phyloP scores from a whole-genome alignment of 2,113 vertebrate species.

The Cygnus buccinator region DNA sequence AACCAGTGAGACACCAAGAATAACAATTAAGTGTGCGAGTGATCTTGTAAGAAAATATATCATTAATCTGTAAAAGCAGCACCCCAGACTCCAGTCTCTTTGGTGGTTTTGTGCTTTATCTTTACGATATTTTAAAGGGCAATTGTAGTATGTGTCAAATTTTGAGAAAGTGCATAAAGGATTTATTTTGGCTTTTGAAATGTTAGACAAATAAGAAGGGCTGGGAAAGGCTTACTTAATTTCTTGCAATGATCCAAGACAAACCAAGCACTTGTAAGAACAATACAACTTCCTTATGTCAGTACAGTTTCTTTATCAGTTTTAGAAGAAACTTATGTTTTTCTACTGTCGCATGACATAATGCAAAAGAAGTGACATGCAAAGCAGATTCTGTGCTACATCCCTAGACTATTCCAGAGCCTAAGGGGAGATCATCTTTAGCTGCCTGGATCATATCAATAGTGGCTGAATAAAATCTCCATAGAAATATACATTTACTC shows the following conservation, averaged over 20 bases:
- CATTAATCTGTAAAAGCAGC: neutral
- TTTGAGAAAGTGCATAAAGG: neutral
- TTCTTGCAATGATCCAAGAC: neutral
- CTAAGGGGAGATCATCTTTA: neutral
- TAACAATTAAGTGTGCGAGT: neutral
- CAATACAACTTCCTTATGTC: neutral
- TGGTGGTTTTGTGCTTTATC: neutral
- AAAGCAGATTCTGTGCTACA: neutral
- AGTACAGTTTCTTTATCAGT: neutral
- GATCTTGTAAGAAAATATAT: neutral
- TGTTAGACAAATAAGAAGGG: neutral
- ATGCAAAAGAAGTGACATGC: neutral
- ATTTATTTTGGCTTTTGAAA: neutral
- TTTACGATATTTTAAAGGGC: neutral
- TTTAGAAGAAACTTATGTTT: neutral
- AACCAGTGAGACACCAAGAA: neutral
- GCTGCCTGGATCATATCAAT: neutral
- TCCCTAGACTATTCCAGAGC: neutral
- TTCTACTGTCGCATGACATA: neutral
- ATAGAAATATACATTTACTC: neutral
- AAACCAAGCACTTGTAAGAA: neutral
- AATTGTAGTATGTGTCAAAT: neutral
- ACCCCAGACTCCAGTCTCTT: neutral
- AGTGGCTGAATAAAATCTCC: neutral
- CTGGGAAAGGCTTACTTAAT: neutral